A percentile compares a stretch with the other conserved stretches of the same genome.
These are phyloP conservation scores for Drosophila grimshawi DNA, from an alignment of 1,140 invertebrate genomes.

Conservation along the genomic window DNA sequence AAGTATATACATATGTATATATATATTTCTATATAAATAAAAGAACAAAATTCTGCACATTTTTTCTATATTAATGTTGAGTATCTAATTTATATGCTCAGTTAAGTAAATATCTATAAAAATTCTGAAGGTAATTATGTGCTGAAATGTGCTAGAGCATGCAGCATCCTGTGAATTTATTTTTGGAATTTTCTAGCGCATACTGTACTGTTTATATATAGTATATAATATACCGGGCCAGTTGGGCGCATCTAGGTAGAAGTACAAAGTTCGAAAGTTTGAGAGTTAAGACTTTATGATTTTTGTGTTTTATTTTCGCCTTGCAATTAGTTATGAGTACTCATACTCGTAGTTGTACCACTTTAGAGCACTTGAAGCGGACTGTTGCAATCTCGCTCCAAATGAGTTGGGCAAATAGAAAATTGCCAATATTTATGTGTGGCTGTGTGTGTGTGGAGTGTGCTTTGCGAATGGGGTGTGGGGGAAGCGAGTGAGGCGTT, in stretches of 20 bases:
- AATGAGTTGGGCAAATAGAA: constrained; percentile 79
- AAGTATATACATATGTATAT: background rate
- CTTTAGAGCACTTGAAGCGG: constrained; percentile 55
- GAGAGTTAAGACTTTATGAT: constrained; percentile 49
- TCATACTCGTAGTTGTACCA: constrained; percentile 29
- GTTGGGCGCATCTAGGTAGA: constrained; percentile 28
- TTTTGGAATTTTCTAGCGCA: constrained; percentile 34
- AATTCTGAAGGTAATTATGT: constrained; percentile 65
- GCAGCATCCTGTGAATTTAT: constrained; percentile 63
- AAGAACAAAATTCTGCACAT: constrained; percentile 16
- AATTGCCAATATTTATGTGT: constrained; percentile 68
- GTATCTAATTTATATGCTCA: constrained; percentile 53
- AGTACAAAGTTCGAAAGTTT: constrained; percentile 55
- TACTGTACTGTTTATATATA: constrained; percentile 51
- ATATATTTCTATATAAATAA: constrained; percentile 1
- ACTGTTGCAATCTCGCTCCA: constrained; percentile 73
- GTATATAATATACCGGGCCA: constrained; percentile 22
- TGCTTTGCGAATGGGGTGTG: background rate
- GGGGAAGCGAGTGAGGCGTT: constrained; percentile 39
- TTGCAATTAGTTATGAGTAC: constrained; percentile 65
- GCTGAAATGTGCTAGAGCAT: constrained; percentile 51
- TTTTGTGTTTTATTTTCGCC: constrained; percentile 10
- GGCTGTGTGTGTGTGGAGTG: background rate
- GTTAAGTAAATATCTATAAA: constrained; percentile 37
- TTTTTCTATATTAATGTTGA: constrained; percentile 43